A percentile compares a stretch with the other conserved stretches of the same genome.
These are phyloP conservation scores for Sphenodon punctatus DNA, from an alignment of 2,797 vertebrate genomes.

Conservation along the genomic window DNA sequence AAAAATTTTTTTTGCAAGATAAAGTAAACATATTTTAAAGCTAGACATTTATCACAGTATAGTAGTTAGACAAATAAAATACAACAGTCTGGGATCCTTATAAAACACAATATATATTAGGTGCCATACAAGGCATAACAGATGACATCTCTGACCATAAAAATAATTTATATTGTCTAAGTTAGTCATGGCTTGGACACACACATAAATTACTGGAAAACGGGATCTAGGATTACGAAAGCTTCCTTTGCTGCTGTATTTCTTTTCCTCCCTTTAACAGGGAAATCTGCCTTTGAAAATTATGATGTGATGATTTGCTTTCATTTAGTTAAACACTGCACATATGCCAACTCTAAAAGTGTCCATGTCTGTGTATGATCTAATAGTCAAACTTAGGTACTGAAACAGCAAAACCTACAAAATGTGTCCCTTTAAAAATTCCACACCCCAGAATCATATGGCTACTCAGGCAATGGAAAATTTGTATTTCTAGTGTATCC, in stretches of 20 bases:
- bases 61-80: constrained; percentile 65
- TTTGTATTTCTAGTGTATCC: constrained; percentile 14
- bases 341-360: not conserved
- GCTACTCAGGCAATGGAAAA: not conserved
- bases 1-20: constrained; percentile 77
- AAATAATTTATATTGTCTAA: constrained; percentile 60
- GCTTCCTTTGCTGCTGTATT: constrained; percentile 29
- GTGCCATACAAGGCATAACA: constrained; percentile 58
- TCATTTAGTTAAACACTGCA: constrained; percentile 25
- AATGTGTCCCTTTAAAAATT: not conserved
- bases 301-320: constrained; percentile 30
- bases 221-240: constrained; percentile 37
- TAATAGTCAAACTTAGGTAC: not conserved
- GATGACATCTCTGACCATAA: constrained; percentile 56
- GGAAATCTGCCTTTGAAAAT: constrained; percentile 23
- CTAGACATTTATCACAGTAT: constrained; percentile 50
- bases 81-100: constrained; percentile 37
- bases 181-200: constrained; percentile 9
- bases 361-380: not conserved
- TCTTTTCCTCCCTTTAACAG: not conserved
- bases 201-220: constrained; percentile 45
- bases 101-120: constrained; percentile 59
- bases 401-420: not conserved
- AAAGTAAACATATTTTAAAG: constrained; percentile 72
- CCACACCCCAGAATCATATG: constrained; percentile 7